Base-by-base conservation (phyloP, 1,140 invertebrate genomes). In the Eupristina koningsbergeri region DNA sequence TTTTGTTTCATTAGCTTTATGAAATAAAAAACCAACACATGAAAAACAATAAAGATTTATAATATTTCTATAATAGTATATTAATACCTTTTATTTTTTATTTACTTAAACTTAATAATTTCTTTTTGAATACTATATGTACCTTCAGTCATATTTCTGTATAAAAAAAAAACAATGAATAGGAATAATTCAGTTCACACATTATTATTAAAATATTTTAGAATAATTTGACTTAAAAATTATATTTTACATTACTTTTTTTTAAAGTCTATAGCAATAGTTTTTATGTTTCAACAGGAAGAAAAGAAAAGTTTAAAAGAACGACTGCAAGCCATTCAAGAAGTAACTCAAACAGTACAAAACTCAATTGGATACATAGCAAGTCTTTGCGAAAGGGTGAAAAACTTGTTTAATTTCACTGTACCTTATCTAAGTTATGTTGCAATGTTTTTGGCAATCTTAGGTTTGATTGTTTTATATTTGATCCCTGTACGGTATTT, bases 371-470 rank as follows among this genome's bases (percentile, higher is more conserved):
- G 98, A 50, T 96, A 96, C 87, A 95, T 99, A 86, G 98, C 98
- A 17, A 97, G 97, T 15, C 92, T 99, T 53, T 96, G 96, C 79
- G 98, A 99, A 93, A 95, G 96, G 90, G 95, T 98, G 73, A 98
- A 98, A 94, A 99, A 99, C 92, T 96, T 98, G 81, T 98, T 99
- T 93, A 99, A 99, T 90, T 99, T 99, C 93, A 98, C 98, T 50
- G 97, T 99, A 85, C 98, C 98, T 76, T 99, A 99, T 93, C 93
- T 99, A 78, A 98, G 98, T 86, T 98, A 96, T 93, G 93, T 99
- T 87, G 97, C 98, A 29, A 96, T 99, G 83, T 91, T 97, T 17
- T 92, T 97, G 78, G 90, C 97, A 3, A 87, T 95, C 69, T 91
- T 94, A n/a, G 96, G 94, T 9, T 94, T 94, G 81, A 86, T 96